These are phyloP conservation scores for Bradypodion ventrale DNA, from an alignment of 2,797 vertebrate species.

Conservation along the genomic window DNA sequence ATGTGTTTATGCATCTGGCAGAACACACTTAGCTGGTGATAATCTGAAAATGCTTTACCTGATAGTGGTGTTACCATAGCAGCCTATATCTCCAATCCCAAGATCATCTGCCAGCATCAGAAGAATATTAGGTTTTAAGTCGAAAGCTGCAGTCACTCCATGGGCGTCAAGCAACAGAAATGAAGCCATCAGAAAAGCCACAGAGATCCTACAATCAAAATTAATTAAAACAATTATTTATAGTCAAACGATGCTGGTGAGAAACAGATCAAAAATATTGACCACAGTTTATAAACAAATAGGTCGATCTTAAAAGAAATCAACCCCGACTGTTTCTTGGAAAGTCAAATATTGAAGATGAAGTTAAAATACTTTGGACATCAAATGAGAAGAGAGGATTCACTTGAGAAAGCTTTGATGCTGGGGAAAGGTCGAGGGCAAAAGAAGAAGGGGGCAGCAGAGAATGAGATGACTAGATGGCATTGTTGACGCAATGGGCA, in stretches of 20 bases:
- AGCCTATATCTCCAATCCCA: conserved; percentile 88
- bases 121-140: conserved; percentile 81
- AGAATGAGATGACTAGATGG: too few species aligned
- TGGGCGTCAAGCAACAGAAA: neutral
- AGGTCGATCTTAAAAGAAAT: too few species aligned
- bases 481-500: too few species aligned
- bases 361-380: too few species aligned
- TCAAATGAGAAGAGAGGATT: too few species aligned
- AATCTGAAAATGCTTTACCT: conserved; percentile 69
- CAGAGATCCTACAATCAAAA: conserved; percentile 41
- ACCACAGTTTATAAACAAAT: too few species aligned
- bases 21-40: neutral
- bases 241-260: fast-evolving
- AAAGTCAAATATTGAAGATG: too few species aligned
- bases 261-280: neutral
- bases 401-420: too few species aligned
- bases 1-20: neutral
- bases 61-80: conserved; percentile 87
- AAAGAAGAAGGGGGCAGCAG: too few species aligned
- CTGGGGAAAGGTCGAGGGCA: too few species aligned
- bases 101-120: conserved; percentile 89
- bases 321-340: too few species aligned
- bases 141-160: neutral
- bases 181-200: neutral
- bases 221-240: conserved; percentile 8